Evolutionary conservation across 2,797 vertebrate genomes (phyloP).

Genomic region (Gymnothorax javanicus): DNA sequence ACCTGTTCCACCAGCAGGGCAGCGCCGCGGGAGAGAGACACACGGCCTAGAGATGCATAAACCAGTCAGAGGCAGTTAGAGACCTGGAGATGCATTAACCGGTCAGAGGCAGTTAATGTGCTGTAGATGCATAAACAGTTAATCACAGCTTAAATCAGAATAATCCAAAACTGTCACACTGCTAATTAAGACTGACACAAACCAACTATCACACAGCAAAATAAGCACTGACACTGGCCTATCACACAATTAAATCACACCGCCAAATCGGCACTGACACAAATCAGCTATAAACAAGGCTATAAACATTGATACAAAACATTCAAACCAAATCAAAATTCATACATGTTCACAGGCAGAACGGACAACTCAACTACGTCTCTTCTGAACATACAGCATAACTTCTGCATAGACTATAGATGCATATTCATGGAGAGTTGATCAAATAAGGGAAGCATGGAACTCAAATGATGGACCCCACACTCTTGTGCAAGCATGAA

Average conservation of each 20-base stretch:
- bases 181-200: not conserved
- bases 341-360: not conserved
- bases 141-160: not conserved
- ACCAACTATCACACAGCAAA: not conserved
- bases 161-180: not conserved
- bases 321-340: no score
- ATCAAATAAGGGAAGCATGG: not conserved
- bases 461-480: no score
- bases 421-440: not conserved
- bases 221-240: not conserved
- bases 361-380: not conserved
- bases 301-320: no score
- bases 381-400: not conserved
- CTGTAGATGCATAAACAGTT: not conserved
- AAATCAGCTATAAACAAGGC: not conserved
- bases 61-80: not conserved
- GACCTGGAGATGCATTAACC: not conserved
- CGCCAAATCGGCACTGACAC: not conserved
- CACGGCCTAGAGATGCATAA: constrained; percentile 74
- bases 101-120: not conserved
- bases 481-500: not conserved
- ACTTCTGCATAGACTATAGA: not conserved
- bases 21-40: constrained; percentile 77
- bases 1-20: constrained; percentile 79
- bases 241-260: not conserved